Evolutionary conservation across 2,888 invertebrate species (phyloP).

Genomic region (Eremobia ochroleuca): DNA sequence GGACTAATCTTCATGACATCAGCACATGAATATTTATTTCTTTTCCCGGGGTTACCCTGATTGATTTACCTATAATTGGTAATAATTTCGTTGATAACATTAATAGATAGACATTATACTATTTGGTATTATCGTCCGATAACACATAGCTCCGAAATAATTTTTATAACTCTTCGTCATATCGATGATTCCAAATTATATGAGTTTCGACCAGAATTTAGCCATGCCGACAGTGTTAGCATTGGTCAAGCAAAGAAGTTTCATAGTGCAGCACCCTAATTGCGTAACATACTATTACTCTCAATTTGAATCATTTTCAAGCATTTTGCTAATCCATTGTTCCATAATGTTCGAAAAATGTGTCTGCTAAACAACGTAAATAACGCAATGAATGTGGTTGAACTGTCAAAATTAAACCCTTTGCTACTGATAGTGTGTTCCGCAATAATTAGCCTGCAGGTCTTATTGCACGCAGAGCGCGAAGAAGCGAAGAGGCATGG

Average conservation of each 20-base stretch:
- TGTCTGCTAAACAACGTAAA: no score
- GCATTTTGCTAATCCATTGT: no score
- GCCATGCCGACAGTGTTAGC: not conserved
- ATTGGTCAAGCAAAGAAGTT: no score
- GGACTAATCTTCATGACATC: conserved; percentile 40
- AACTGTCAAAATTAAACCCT: no score
- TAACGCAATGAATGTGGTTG: no score
- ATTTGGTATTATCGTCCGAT: conserved; percentile 21
- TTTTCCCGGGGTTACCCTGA: conserved; percentile 15
- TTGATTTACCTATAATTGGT: conserved; percentile 23
- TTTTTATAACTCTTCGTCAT: conserved; percentile 1
- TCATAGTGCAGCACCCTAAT: no score
- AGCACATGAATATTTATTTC: conserved; percentile 14
- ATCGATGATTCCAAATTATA: not conserved
- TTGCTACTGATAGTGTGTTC: no score
- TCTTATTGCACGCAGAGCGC: no score
- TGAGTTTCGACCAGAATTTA: not conserved
- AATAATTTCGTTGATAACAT: conserved; percentile 24
- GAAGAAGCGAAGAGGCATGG: not conserved
- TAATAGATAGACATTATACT: not conserved
- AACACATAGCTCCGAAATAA: not conserved
- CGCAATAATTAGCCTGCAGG: no score
- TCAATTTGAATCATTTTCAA: no score
- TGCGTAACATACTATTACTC: no score
- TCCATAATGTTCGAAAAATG: no score